These are phyloP conservation scores for Hypselothyrea guttata DNA, from an alignment of 2,888 invertebrate genomes.

Conservation along the genomic window DNA sequence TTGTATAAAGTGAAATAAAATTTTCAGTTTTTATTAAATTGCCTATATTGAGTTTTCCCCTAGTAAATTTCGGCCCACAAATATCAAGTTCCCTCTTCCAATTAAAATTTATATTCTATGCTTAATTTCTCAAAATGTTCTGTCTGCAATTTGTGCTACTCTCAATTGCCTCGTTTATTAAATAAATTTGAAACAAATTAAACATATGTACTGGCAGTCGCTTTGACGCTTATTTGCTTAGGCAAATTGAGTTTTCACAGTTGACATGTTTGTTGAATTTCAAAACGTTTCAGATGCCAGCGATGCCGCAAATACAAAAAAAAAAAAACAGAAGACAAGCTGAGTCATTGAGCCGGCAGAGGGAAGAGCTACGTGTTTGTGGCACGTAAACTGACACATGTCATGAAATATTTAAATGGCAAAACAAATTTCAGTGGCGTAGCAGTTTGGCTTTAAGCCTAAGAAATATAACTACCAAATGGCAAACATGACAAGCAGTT, in stretches of 20 bases:
- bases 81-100: too few species aligned
- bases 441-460: slow-evolving; percentile 6
- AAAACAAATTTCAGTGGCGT: slow-evolving; percentile 17
- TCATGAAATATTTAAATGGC: slow-evolving; percentile 39
- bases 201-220: slow-evolving; percentile 20
- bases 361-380: slow-evolving; percentile 9
- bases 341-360: neutral
- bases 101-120: too few species aligned
- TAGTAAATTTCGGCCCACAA: too few species aligned
- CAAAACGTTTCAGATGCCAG: slow-evolving; percentile 16
- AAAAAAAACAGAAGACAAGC: slow-evolving; percentile 3
- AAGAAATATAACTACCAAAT: neutral
- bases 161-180: slow-evolving; percentile 19
- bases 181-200: slow-evolving; percentile 49
- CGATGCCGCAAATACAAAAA: neutral
- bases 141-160: neutral
- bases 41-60: too few species aligned
- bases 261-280: slow-evolving; percentile 40
- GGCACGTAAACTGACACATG: slow-evolving; percentile 43
- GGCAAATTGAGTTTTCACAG: slow-evolving; percentile 49
- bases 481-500: too few species aligned
- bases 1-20: too few species aligned
- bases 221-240: slow-evolving; percentile 41
- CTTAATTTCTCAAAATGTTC: neutral
- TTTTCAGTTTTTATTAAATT: too few species aligned